Evolutionary conservation across 2,113 vertebrate species (phyloP).

Genomic region (Notarius lentiginosus): DNA sequence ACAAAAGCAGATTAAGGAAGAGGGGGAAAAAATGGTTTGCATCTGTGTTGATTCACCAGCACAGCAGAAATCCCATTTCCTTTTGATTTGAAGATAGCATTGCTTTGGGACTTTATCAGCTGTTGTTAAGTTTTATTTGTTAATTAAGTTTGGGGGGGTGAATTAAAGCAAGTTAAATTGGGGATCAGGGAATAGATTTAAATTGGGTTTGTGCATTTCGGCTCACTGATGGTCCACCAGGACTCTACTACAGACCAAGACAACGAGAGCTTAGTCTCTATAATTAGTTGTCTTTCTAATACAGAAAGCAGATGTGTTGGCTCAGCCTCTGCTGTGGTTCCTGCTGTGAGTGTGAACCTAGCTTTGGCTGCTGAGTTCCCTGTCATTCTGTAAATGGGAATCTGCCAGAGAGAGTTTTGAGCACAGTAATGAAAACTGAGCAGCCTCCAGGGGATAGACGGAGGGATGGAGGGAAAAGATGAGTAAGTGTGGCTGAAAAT

Average conservation of each 20-base stretch:
- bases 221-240: conserved; percentile 42
- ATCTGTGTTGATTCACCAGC: conserved; percentile 52
- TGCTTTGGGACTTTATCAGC: conserved; percentile 1
- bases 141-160: conserved; percentile 35
- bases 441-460: conserved; percentile 19
- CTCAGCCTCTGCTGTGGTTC: conserved; percentile 34
- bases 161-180: conserved; percentile 35
- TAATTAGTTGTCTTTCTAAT: conserved; percentile 45
- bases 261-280: conserved; percentile 41
- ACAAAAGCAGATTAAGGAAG: conserved; percentile 49
- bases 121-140: conserved; percentile 23
- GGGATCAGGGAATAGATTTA: conserved; percentile 50
- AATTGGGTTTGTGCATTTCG: conserved; percentile 54
- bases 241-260: conserved; percentile 33
- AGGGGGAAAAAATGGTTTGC: conserved; percentile 40
- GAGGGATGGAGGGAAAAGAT: background rate
- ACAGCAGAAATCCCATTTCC: conserved; percentile 38
- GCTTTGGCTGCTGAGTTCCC: conserved; percentile 26
- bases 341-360: conserved; percentile 32
- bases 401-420: conserved; percentile 31
- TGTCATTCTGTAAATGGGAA: conserved; percentile 37
- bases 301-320: conserved; percentile 65
- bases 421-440: conserved; percentile 38
- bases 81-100: conserved; percentile 35
- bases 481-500: background rate